Evolutionary conservation across 2,113 vertebrate genomes (phyloP), one percentile per base, ranked within the genome.

Genomic region (Pycnonotus jocosus): DNA sequence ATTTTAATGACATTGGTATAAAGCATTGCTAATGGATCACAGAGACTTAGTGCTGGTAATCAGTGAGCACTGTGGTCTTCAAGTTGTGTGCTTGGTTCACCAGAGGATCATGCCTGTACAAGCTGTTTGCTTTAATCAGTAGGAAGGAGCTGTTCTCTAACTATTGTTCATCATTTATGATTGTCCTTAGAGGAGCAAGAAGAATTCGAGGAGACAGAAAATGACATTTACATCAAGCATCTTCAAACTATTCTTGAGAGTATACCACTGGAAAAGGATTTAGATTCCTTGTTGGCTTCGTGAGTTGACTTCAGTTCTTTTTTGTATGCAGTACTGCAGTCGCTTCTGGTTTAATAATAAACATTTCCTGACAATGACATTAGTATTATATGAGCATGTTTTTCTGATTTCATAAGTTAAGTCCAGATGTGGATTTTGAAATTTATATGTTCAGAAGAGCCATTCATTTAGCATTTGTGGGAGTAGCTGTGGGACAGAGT

Each of bases 271-370:
- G 98, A 97, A 94, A 97, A 87, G 25, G 97, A 97, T 90, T 96
- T 99, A 94, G 98, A 99, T 93, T 96, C 78, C 37, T 95, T 98
- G 0, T 78, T 98, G 37, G 98, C 98, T 50, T 98, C 97, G 99
- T 99, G 97, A 98, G 97, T 79, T 92, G 48, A 42, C 54, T 84
- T 91, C 1, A 2, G 8, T 82, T 86, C 6, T 65, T 72, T 68
- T 87, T 40, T 12, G 54, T 74, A n/a, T 21, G 9, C 15, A 45
- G 42, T 76, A 28, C 31, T 65, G 27, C 2, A 5, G 20, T 78
- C 2, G 69, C 22, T 95, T 90, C 42, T 90, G 68, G 16, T 88
- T 79, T 82, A 69, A 30, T 56, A 91, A 30, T 16, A 66, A 22
- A 8, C 47, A 35, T 48, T 60, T 94, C 15, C 30, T 88, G 62